phyloP scores from a whole-genome alignment of 2,113 vertebrate genomes.

The Psittacus erithacus region DNA sequence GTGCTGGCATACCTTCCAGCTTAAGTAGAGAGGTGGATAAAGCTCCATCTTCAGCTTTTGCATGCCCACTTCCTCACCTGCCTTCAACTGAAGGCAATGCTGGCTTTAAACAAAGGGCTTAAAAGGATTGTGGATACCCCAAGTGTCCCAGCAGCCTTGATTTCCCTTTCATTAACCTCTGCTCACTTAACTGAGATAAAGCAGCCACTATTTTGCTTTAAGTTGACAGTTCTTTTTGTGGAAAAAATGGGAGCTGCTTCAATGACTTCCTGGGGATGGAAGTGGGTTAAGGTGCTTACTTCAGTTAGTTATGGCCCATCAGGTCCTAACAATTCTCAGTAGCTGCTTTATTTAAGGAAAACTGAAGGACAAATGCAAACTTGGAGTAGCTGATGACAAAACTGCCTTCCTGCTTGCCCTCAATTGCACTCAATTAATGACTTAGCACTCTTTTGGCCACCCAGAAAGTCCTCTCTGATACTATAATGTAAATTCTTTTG shows the following conservation, averaged over 20 bases:
- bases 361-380: slow-evolving; percentile 3
- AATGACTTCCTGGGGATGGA: not conserved
- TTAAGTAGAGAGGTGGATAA: not conserved
- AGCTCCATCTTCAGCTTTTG: not conserved
- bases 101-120: not conserved
- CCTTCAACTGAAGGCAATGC: not conserved
- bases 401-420: not conserved
- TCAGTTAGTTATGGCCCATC: slow-evolving; percentile 1
- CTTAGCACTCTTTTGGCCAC: not conserved
- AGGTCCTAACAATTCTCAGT: not conserved
- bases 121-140: not conserved
- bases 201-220: not conserved
- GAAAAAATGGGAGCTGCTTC: not conserved
- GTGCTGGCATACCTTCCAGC: not conserved
- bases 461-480: not conserved
- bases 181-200: not conserved
- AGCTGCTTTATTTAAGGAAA: slow-evolving; percentile 1
- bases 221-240: not conserved
- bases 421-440: not conserved
- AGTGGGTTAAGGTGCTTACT: not conserved
- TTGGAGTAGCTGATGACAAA: not conserved
- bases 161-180: not conserved
- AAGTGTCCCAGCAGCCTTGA: not conserved
- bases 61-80: not conserved
- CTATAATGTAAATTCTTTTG: not conserved